These are phyloP conservation scores for Athalia rosae DNA, from an alignment of 2,888 invertebrate genomes.

Conservation along the genomic window DNA sequence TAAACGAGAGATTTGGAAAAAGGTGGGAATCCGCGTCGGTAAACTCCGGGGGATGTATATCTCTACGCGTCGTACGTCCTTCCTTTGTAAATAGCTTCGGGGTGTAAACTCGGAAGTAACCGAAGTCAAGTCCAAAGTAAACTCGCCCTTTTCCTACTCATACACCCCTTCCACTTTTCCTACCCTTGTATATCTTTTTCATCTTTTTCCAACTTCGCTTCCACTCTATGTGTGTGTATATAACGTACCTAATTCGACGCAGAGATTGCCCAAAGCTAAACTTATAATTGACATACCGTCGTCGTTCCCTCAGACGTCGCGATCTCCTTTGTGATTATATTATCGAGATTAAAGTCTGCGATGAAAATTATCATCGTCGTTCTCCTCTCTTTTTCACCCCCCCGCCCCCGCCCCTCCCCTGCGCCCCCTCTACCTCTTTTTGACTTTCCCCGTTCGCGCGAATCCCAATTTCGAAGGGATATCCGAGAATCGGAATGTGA, in stretches of 20 bases:
- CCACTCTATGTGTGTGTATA: background rate
- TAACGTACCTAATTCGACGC: background rate
- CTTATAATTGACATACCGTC: no score
- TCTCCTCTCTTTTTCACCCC: background rate
- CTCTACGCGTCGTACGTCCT: background rate
- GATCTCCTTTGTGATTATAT: no score
- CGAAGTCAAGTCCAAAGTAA: slow-evolving; percentile 32
- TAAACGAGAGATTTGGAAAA: background rate
- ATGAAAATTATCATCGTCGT: no score
- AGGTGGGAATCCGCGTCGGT: slow-evolving; percentile 21
- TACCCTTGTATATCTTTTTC: background rate
- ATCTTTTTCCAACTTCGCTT: background rate
- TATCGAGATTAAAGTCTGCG: no score
- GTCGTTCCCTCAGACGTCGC: no score
- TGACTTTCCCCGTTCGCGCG: background rate
- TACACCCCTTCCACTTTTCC: background rate
- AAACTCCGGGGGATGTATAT: slow-evolving; percentile 21
- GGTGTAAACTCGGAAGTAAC: slow-evolving; percentile 27
- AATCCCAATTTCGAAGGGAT: background rate
- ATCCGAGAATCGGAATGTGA: background rate
- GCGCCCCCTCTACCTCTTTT: background rate
- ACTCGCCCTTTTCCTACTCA: slow-evolving; percentile 7
- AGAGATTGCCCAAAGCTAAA: background rate
- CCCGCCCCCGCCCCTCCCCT: background rate
- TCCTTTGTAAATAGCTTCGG: slow-evolving; percentile 29